Evolutionary conservation across 2,113 vertebrate species (phyloP).

Genomic region (Pygoscelis antarcticus): DNA sequence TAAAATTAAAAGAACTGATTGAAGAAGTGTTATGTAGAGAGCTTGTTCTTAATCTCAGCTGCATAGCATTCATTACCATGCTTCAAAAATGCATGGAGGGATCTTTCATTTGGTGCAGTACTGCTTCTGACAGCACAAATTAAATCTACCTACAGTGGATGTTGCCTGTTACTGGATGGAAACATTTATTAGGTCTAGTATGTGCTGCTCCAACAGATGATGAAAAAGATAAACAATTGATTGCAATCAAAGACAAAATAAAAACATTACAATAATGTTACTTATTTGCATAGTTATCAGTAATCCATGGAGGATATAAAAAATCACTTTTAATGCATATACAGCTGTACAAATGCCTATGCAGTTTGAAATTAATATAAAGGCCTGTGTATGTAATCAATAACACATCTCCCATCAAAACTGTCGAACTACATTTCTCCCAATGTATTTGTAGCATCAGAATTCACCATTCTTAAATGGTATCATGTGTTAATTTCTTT

Average conservation of each 20-base stretch:
- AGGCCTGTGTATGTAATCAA: neutral
- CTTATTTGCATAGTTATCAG: neutral
- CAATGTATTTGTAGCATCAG: neutral
- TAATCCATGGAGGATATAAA: neutral
- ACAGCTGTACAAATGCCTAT: neutral
- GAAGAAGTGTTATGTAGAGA: neutral
- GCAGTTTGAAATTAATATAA: neutral
- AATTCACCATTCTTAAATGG: neutral
- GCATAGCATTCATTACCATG: neutral
- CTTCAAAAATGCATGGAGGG: neutral
- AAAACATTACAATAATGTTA: neutral
- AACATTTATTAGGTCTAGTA: neutral
- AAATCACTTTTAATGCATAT: neutral
- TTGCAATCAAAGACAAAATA: conserved; percentile 32
- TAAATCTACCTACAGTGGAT: neutral
- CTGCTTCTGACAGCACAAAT: neutral
- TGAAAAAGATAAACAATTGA: neutral
- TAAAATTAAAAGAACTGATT: neutral
- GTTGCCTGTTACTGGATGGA: neutral
- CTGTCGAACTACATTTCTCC: neutral
- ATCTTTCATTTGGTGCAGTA: neutral
- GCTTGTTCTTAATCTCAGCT: neutral
- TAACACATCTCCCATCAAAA: neutral
- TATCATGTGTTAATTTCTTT: neutral
- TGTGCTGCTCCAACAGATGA: neutral